These are phyloP conservation scores for Macrophya alboannulata DNA, from an alignment of 2,888 invertebrate species.

Conservation along the genomic window DNA sequence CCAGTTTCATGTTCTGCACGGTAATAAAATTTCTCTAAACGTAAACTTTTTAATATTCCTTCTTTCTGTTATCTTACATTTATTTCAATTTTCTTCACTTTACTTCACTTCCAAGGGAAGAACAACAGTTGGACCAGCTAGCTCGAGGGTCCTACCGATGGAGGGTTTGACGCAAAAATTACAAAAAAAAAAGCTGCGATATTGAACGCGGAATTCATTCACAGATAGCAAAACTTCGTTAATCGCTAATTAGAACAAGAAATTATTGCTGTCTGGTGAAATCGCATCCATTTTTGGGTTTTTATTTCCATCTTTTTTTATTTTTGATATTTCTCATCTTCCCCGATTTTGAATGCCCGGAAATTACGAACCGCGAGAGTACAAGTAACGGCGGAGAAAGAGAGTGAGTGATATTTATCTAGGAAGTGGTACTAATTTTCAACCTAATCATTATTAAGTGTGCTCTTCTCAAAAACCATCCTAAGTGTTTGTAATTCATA, in stretches of 20 bases:
- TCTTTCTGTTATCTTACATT: constrained; percentile 46
- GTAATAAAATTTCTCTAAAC: constrained; percentile 40
- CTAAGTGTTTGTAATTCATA: constrained; percentile 69
- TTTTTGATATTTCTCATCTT: neutral
- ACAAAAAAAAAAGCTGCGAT: neutral
- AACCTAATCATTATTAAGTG: neutral
- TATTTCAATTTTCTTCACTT: constrained; percentile 51
- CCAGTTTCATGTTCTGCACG: neutral
- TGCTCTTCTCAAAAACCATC: neutral
- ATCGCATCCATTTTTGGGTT: neutral
- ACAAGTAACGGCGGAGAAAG: neutral
- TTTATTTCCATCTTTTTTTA: too few relatives aligned
- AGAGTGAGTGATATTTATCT: neutral
- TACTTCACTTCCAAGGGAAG: constrained; percentile 21
- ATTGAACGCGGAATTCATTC: neutral
- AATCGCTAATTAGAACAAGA: neutral
- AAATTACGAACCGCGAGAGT: neutral
- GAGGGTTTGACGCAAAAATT: neutral
- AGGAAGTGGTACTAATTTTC: neutral
- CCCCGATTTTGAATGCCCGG: neutral
- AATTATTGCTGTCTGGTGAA: neutral
- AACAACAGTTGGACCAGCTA: constrained; percentile 14
- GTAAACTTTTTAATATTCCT: constrained; percentile 51
- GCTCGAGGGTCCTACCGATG: neutral
- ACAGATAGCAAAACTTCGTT: neutral